phyloP scores from a whole-genome alignment of 2,888 invertebrate species.

The Parthenolecanium corni region DNA sequence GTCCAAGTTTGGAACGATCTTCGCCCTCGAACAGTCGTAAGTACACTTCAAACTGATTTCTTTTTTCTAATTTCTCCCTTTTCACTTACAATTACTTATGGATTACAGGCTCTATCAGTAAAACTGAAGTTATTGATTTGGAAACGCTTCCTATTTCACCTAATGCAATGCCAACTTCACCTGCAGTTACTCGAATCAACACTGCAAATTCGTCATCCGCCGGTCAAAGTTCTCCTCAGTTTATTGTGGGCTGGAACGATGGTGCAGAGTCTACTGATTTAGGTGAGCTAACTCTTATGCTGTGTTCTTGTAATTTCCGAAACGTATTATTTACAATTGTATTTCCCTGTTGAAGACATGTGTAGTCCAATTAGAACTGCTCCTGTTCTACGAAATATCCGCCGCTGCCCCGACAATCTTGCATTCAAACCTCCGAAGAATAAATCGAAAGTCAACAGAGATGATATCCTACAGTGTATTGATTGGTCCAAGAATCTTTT shows the following conservation, averaged over 20 bases:
- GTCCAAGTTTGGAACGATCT: background rate
- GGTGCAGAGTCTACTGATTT: conserved; percentile 1
- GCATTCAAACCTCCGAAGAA: background rate
- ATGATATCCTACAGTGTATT: conserved; percentile 6
- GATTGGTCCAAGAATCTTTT: conserved; percentile 17
- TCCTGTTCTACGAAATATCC: conserved; percentile 6
- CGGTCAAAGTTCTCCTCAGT: conserved; percentile 10
- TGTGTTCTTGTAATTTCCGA: background rate
- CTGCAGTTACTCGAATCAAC: background rate
- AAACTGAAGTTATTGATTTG: background rate
- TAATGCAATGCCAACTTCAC: background rate
- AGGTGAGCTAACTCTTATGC: background rate
- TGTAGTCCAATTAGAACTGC: conserved; percentile 3
- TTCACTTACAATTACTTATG: background rate
- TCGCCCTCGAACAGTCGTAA: too few relatives aligned
- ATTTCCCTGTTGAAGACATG: background rate
- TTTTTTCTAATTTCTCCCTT: background rate
- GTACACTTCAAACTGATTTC: background rate
- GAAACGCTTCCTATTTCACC: background rate
- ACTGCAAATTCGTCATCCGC: background rate
- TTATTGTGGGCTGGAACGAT: conserved; percentile 18
- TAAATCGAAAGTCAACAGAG: background rate
- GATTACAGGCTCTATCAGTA: background rate
- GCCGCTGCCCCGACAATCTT: conserved; percentile 12
- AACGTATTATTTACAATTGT: background rate